Percentiles rank a stretch among this genome's conserved stretches.
Conservation (phyloP, 2,888 invertebrate species). For the Muscina levida region DNA sequence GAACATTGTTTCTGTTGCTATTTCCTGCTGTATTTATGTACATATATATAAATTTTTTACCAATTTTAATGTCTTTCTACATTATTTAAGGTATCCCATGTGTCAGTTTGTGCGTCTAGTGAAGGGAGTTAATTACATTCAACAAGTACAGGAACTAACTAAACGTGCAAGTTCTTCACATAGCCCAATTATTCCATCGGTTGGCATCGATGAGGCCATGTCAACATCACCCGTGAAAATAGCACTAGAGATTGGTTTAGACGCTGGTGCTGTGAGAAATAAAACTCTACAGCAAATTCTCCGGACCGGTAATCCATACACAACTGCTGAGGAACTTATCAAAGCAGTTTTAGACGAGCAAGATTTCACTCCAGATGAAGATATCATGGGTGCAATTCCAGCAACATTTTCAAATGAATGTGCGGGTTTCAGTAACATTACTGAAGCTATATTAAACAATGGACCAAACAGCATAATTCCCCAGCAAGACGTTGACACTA, state of each 20-base stretch:
- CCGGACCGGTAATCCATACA: conserved; percentile 83
- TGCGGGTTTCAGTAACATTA: not conserved
- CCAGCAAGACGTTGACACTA: not conserved
- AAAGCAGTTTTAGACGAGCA: conserved; percentile 86
- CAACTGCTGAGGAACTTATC: conserved; percentile 86
- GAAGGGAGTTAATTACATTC: conserved; percentile 90
- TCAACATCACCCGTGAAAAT: conserved; percentile 80
- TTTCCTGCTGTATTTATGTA: too few relatives aligned
- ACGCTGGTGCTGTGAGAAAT: conserved; percentile 82
- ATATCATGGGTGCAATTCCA: not conserved
- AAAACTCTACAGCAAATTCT: conserved; percentile 82
- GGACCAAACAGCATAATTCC: not conserved
- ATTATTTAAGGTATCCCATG: conserved; percentile 84
- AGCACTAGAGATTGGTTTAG: conserved; percentile 83
- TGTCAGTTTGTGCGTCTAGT: conserved; percentile 91
- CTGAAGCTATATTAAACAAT: not conserved
- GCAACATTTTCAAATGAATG: not conserved
- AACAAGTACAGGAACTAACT: conserved; percentile 77
- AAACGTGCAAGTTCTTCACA: conserved; percentile 60
- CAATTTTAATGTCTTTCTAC: too few relatives aligned
- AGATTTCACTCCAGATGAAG: conserved; percentile 70
- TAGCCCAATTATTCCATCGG: conserved; percentile 37
- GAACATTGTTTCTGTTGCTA: too few relatives aligned
- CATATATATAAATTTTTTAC: too few relatives aligned
- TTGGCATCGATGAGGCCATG: conserved; percentile 80